A percentile compares a stretch with the other conserved stretches of the same genome.
phyloP scores from a whole-genome alignment of 2,888 invertebrate species.

The Macrophya alboannulata region DNA sequence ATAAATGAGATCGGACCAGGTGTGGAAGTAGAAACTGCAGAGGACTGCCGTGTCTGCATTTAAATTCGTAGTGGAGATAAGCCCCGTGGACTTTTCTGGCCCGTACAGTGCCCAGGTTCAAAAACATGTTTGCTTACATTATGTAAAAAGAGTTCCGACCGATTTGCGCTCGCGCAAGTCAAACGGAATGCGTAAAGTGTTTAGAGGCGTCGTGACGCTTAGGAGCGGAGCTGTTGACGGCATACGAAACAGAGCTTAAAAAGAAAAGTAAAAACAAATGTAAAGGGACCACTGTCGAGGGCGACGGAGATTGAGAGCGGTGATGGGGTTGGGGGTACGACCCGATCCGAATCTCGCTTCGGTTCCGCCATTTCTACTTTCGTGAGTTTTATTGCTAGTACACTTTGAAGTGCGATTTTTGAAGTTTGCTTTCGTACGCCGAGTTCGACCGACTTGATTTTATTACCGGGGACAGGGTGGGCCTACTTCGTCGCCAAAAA shows the following conservation, averaged over 20 bases:
- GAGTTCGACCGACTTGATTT: constrained; percentile 44
- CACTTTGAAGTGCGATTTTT: constrained; percentile 71
- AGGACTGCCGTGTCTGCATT: constrained; percentile 9
- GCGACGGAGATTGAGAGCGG: constrained; percentile 39
- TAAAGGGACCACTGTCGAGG: constrained; percentile 34
- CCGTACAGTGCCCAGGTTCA: constrained; percentile 5
- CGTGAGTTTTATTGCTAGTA: constrained; percentile 70
- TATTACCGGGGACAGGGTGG: constrained; percentile 29
- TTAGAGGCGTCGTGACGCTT: constrained; percentile 28
- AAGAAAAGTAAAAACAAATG: constrained; percentile 50
- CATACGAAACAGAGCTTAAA: constrained; percentile 47
- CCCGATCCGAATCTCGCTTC: constrained; percentile 43
- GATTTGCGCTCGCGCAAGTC: constrained; percentile 61
- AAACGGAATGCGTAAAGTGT: constrained; percentile 51
- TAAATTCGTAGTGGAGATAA: constrained; percentile 1
- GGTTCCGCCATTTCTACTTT: constrained; percentile 67
- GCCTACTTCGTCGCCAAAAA: constrained; percentile 35
- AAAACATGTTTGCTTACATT: constrained; percentile 72
- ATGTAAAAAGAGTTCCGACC: constrained; percentile 65
- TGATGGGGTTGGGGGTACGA: constrained; percentile 31
- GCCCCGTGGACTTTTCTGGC: not conserved
- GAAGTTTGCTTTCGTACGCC: constrained; percentile 59
- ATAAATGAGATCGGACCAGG: not conserved
- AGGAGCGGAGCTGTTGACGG: constrained; percentile 39
- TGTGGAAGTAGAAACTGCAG: not conserved